These are phyloP conservation scores for Cyrtodaria siliqua DNA, from an alignment of 2,888 invertebrate genomes.

Conservation along the genomic window DNA sequence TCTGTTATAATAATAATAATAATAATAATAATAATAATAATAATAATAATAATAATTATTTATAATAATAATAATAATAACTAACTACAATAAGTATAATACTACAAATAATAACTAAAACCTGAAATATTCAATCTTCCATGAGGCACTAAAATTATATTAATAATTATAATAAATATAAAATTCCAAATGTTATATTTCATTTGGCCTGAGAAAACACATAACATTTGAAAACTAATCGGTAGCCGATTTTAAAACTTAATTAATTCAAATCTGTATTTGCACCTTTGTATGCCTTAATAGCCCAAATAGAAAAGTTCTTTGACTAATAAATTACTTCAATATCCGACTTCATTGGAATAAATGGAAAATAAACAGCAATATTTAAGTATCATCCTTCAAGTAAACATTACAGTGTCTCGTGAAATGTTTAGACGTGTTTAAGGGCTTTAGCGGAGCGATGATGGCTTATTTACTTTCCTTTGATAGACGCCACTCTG, in stretches of 20 bases:
- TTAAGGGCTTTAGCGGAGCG: slow-evolving; percentile 46
- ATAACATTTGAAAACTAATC: background rate
- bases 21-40: too few relatives aligned
- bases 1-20: too few relatives aligned
- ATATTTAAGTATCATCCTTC: slow-evolving; percentile 51
- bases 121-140: too few relatives aligned
- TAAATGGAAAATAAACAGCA: slow-evolving; percentile 67
- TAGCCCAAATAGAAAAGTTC: slow-evolving; percentile 34
- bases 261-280: slow-evolving; percentile 52
- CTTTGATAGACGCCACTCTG: slow-evolving; percentile 46
- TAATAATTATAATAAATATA: too few relatives aligned
- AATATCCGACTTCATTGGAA: slow-evolving; percentile 34
- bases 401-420: slow-evolving; percentile 40
- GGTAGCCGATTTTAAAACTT: slow-evolving; percentile 1
- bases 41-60: too few relatives aligned
- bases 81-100: too few relatives aligned
- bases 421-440: slow-evolving; percentile 59
- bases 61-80: too few relatives aligned
- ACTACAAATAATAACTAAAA: too few relatives aligned
- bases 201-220: too few relatives aligned
- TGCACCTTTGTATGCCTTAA: slow-evolving; percentile 22
- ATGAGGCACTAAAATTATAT: too few relatives aligned
- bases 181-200: too few relatives aligned
- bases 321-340: slow-evolving; percentile 48
- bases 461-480: slow-evolving; percentile 57